phyloP scores from a whole-genome alignment of 2,113 vertebrate species.

The Callospermophilus lateralis region DNA sequence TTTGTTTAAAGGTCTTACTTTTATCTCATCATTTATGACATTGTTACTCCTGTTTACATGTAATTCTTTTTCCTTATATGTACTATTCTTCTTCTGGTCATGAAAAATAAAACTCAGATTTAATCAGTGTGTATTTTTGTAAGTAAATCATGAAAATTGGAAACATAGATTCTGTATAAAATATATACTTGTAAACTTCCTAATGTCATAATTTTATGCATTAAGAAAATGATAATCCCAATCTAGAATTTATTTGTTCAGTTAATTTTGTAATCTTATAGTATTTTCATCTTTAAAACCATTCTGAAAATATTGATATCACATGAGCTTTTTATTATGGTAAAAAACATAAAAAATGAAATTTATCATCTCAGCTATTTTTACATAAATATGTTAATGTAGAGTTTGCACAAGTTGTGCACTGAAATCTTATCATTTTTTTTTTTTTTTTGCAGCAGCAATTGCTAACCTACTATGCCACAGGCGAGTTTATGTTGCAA shows the following conservation, averaged over 20 bases:
- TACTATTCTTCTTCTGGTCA: not conserved
- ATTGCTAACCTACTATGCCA: not conserved
- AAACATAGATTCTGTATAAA: not conserved
- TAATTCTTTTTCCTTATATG: not conserved
- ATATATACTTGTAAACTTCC: not conserved
- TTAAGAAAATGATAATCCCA: not conserved
- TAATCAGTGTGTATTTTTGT: not conserved
- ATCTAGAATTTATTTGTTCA: not conserved
- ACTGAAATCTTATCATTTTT: not conserved
- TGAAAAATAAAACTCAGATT: not conserved
- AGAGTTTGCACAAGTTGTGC: not conserved
- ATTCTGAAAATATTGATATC: conserved; percentile 4
- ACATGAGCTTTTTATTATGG: not conserved
- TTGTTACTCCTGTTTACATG: not conserved
- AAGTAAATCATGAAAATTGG: not conserved
- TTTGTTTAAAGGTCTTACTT: not conserved
- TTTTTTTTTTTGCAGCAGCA: not conserved
- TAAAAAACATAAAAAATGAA: not conserved
- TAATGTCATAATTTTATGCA: not conserved
- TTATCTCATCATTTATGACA: not conserved
- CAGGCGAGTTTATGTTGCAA: not conserved
- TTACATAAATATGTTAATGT: not conserved
- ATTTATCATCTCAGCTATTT: not conserved
- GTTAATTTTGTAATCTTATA: not conserved
- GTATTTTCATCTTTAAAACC: not conserved